phyloP scores from a whole-genome alignment of 1,140 invertebrate genomes.

The Pteromalus puparum region DNA sequence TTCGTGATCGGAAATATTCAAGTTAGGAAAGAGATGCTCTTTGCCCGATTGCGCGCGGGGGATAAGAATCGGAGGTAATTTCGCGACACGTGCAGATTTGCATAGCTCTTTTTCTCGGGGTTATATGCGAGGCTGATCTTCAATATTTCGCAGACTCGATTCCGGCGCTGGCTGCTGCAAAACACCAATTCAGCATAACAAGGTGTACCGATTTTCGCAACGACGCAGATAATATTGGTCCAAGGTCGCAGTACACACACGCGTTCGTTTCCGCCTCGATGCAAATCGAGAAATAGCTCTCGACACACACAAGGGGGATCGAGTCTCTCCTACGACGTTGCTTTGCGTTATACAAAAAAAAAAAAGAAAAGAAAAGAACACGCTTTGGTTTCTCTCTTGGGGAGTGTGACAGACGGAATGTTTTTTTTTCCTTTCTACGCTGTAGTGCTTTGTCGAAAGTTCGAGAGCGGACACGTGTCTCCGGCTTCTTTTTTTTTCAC shows the following conservation, averaged over 20 bases:
- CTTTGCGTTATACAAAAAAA: background rate
- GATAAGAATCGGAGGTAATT: background rate
- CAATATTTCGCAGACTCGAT: too few species aligned
- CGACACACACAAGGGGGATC: background rate
- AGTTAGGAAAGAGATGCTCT: background rate
- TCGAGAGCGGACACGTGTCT: background rate
- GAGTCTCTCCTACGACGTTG: background rate
- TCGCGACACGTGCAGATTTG: background rate
- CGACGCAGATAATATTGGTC: background rate
- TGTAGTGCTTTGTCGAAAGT: background rate
- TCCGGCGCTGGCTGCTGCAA: too few species aligned
- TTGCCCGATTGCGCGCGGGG: background rate
- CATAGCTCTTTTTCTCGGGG: too few species aligned
- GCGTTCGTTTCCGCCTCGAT: background rate
- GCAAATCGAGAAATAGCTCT: background rate
- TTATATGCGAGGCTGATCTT: too few species aligned
- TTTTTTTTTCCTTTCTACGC: background rate
- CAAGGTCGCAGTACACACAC: background rate
- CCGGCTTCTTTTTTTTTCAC: background rate
- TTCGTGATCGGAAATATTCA: constrained; percentile 4
- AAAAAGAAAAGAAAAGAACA: background rate
- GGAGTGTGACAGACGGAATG: background rate
- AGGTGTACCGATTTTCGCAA: background rate
- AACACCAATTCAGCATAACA: too few species aligned
- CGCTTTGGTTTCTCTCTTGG: too few species aligned